Base-by-base conservation (phyloP, 2,113 vertebrate genomes). In the Poicephalus meyeri region DNA sequence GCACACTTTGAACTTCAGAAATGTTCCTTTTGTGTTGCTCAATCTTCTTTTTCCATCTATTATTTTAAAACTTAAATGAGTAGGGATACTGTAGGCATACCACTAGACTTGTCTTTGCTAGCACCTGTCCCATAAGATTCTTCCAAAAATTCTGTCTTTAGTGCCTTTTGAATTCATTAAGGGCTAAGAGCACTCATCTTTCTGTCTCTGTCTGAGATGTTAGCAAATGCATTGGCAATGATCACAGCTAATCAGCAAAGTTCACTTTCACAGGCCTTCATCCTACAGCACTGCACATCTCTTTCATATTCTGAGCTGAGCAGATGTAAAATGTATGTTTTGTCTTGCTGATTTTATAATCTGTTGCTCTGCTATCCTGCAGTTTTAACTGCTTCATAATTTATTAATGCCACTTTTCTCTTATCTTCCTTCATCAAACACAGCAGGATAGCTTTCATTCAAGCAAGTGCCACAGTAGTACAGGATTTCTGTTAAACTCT, bases 371-470 rank as follows among this genome's bases (percentile, higher is more conserved):
- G 58, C 64, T 86, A 61, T 68, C 78, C 69, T 74, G 76, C 56
- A 93, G 89, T 82, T 96, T 95, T 96, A 97, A 93, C 85, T 88
- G 65, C 89, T 94, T 95, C 87, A 93, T 95, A 94, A 94, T 96
- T 96, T 96, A 95, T 97, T 96, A 97, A 94, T 97, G 65, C 64
- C 16, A 71, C 66, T 95, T 97, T 95, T 80, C 78, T 94, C 72
- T 97, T 95, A 96, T 92, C 60, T 79, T 86, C 58, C 49, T 95
- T 93, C 90, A 95, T 81, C 79, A 92, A 80, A 92, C 82, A 56
- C 89, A 85, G 88, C 70, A 95, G 80, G 70, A 39, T 89, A 90
- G 81, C 61, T 61, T 88, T 91, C 68, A 44, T 96, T 96, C 86
- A 87, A 89, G 79, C 41, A 93, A 91, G 97, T 96, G 55, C 83